These are phyloP conservation scores for Papilio elwesi DNA, from an alignment of 2,888 invertebrate genomes.

Conservation along the genomic window DNA sequence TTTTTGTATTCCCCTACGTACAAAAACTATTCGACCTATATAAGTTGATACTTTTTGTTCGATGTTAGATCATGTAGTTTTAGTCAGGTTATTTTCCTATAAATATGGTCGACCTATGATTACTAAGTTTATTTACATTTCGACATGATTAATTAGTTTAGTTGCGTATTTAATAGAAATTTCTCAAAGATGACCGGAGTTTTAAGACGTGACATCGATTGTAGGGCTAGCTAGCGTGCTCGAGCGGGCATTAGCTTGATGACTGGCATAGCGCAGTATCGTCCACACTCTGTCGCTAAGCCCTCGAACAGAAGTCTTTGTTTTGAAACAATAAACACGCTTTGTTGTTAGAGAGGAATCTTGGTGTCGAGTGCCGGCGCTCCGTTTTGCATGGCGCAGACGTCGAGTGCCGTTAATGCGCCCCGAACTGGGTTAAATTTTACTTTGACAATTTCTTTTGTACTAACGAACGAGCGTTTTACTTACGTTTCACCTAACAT, in stretches of 20 bases:
- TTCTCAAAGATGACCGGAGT: slow-evolving; percentile 48
- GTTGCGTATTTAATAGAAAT: slow-evolving; percentile 24
- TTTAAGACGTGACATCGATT: slow-evolving; percentile 71
- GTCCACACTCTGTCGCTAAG: slow-evolving; percentile 65
- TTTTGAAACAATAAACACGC: slow-evolving; percentile 75
- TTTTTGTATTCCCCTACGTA: too few species aligned
- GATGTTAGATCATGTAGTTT: too few species aligned
- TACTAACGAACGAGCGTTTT: not conserved
- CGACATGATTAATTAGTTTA: not conserved
- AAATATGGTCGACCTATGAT: too few species aligned
- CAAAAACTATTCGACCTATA: too few species aligned
- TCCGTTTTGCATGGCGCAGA: slow-evolving; percentile 68
- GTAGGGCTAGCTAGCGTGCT: slow-evolving; percentile 70
- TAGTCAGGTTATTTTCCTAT: too few species aligned
- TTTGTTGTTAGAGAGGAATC: slow-evolving; percentile 70
- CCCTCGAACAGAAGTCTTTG: slow-evolving; percentile 70
- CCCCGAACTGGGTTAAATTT: slow-evolving; percentile 35
- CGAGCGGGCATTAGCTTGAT: slow-evolving; percentile 70
- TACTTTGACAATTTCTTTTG: slow-evolving; percentile 1
- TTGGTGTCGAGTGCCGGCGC: slow-evolving; percentile 55
- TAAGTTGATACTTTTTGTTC: too few species aligned
- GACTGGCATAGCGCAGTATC: slow-evolving; percentile 72
- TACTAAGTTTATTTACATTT: too few species aligned
- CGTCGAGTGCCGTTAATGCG: slow-evolving; percentile 55
- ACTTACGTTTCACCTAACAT: not conserved